phyloP scores from a whole-genome alignment of 2,888 invertebrate species.

The Caenorhabditis sp. region DNA sequence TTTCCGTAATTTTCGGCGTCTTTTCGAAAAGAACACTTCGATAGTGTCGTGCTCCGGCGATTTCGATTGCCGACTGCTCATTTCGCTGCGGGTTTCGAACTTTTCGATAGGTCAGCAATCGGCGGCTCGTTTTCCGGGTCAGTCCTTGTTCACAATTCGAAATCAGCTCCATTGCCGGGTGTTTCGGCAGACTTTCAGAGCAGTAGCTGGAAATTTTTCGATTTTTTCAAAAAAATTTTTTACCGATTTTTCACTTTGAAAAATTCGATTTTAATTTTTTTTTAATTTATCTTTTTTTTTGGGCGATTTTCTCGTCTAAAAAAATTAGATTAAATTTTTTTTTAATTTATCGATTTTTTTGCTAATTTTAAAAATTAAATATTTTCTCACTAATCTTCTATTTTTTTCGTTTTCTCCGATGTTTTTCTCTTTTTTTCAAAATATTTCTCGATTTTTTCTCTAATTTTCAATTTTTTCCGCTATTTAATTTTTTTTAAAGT shows the following conservation, averaged over 20 bases:
- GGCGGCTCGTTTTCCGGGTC: constrained; percentile 83
- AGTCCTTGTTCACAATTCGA: constrained; percentile 94
- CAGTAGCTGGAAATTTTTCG: constrained; percentile 82
- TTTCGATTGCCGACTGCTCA: constrained; percentile 47
- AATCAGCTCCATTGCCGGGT: constrained; percentile 89
- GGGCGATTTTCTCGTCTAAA: too few species aligned
- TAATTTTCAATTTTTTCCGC: too few species aligned
- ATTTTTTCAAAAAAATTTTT: too few species aligned
- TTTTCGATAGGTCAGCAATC: constrained; percentile 77
- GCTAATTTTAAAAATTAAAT: too few species aligned
- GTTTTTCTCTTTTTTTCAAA: too few species aligned
- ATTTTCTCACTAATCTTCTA: too few species aligned
- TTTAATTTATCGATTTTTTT: neutral
- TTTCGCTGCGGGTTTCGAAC: constrained; percentile 47
- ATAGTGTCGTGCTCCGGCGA: constrained; percentile 49
- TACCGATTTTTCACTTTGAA: too few species aligned
- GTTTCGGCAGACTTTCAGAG: constrained; percentile 88
- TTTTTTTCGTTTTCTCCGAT: neutral
- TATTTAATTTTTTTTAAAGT: too few species aligned
- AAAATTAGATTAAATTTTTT: too few species aligned
- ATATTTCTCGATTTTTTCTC: too few species aligned
- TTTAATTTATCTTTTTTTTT: too few species aligned
- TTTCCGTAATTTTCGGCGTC: constrained; percentile 1
- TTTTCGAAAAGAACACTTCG: constrained; percentile 48
- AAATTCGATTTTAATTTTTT: too few species aligned